These are phyloP conservation scores for Sebastes iracundus DNA, from an alignment of 2,797 vertebrate genomes.

Conservation along the genomic window DNA sequence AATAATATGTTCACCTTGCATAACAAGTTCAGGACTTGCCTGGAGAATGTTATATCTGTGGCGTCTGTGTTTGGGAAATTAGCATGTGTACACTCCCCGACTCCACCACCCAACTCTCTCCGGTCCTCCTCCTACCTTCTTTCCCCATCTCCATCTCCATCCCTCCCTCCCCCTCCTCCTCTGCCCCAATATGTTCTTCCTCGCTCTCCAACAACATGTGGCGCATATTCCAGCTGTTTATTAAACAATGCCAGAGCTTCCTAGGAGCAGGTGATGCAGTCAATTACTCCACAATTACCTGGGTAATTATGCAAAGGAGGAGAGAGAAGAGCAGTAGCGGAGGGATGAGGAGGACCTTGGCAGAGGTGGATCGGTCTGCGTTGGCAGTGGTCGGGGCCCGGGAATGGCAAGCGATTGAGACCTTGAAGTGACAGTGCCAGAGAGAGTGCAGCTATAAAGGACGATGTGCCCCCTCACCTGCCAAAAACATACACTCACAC, in stretches of 20 bases:
- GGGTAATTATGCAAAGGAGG: slow-evolving; percentile 80
- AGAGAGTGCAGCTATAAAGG: slow-evolving; percentile 68
- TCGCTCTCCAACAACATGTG: slow-evolving; percentile 72
- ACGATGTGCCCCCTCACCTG: slow-evolving; percentile 69
- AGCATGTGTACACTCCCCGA: slow-evolving; percentile 25
- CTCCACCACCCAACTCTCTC: slow-evolving; percentile 6
- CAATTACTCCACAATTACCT: slow-evolving; percentile 86
- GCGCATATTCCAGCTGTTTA: slow-evolving; percentile 82
- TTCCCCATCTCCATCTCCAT: not conserved
- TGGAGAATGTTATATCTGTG: slow-evolving; percentile 44
- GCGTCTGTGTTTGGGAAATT: slow-evolving; percentile 47
- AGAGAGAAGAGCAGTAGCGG: slow-evolving; percentile 65
- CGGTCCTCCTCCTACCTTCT: slow-evolving; percentile 12
- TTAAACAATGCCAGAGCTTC: slow-evolving; percentile 79
- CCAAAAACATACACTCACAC: slow-evolving; percentile 64
- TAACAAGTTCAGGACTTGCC: slow-evolving; percentile 64
- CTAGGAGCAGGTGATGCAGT: slow-evolving; percentile 81
- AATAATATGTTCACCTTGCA: slow-evolving; percentile 64
- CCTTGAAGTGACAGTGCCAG: slow-evolving; percentile 77
- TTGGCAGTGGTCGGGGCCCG: slow-evolving; percentile 63
- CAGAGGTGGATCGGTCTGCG: slow-evolving; percentile 61
- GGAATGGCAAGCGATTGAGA: slow-evolving; percentile 70
- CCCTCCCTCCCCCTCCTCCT: not conserved
- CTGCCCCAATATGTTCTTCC: slow-evolving; percentile 62
- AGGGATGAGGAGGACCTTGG: slow-evolving; percentile 71